Percentiles rank a stretch among this genome's conserved stretches.
Conservation (phyloP, 2,797 vertebrate species). For the Novumbra hubbsi region DNA sequence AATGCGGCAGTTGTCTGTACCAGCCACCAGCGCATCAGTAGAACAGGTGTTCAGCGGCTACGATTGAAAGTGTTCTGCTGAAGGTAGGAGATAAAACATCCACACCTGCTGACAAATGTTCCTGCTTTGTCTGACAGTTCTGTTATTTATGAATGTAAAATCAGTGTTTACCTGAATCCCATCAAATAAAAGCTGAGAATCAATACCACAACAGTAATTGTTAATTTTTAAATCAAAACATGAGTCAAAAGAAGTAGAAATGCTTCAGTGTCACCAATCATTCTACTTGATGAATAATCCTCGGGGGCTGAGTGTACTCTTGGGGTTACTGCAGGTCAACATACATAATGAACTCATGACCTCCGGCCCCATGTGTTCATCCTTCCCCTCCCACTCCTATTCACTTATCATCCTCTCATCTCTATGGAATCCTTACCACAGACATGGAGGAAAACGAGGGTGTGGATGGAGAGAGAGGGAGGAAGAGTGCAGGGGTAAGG, state of each 20-base stretch:
- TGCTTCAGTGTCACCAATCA: not conserved
- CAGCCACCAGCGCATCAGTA: no score
- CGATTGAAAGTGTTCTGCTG: no score
- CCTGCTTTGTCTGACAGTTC: no score
- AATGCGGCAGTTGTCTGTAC: no score
- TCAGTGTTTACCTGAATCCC: no score
- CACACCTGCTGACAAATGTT: no score
- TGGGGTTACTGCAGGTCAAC: conserved; percentile 10
- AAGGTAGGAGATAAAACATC: no score
- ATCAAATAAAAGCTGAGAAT: no score
- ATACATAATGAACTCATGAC: conserved; percentile 20
- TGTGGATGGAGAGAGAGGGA: conserved; percentile 10
- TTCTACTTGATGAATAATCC: not conserved
- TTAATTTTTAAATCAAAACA: no score
- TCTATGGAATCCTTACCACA: not conserved
- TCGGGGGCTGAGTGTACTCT: conserved; percentile 32
- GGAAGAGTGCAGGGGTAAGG: not conserved
- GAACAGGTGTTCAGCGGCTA: no score
- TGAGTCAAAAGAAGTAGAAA: not conserved
- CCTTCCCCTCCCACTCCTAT: not conserved
- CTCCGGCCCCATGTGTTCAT: conserved; percentile 1
- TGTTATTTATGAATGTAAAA: no score
- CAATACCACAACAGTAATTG: no score
- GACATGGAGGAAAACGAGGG: not conserved
- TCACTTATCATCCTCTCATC: not conserved